Evolutionary conservation across 2,113 vertebrate species (phyloP).

Genomic region (Centropus bengalensis): DNA sequence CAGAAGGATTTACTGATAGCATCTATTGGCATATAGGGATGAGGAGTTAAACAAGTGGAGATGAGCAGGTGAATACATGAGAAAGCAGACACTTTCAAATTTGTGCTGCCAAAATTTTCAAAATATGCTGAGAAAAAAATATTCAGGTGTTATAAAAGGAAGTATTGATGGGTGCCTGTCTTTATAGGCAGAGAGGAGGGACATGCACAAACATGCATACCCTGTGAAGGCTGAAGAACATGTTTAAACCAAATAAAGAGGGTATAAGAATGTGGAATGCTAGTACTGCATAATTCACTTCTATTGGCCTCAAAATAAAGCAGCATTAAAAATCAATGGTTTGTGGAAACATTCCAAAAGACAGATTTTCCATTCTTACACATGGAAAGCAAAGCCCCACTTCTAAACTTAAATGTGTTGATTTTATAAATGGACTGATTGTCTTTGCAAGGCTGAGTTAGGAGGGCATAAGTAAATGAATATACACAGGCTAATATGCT

Average conservation of each 20-base stretch:
- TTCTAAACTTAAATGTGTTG: background rate
- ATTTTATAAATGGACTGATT: background rate
- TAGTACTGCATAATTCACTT: background rate
- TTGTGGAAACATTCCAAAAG: constrained; percentile 9
- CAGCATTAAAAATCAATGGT: constrained; percentile 4
- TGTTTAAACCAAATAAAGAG: background rate
- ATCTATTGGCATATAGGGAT: constrained; percentile 66
- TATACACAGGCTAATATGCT: background rate
- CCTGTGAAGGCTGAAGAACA: background rate
- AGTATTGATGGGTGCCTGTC: background rate
- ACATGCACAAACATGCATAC: background rate
- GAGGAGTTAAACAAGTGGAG: constrained; percentile 55
- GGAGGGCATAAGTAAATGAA: background rate
- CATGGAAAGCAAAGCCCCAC: background rate
- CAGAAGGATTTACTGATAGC: constrained; percentile 67
- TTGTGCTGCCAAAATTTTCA: constrained; percentile 49
- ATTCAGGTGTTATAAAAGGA: constrained; percentile 17
- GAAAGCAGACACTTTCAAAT: constrained; percentile 46
- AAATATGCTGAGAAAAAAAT: constrained; percentile 32
- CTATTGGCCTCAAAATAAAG: background rate
- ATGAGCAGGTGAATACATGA: constrained; percentile 34
- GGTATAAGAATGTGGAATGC: background rate
- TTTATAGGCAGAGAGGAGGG: background rate
- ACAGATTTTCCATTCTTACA: background rate
- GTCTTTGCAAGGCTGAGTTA: constrained; percentile 8